A percentile compares a stretch with the other conserved stretches of the same genome.
Evolutionary conservation across 2,113 vertebrate genomes (phyloP).

Genomic region (Aphyosemion australe): DNA sequence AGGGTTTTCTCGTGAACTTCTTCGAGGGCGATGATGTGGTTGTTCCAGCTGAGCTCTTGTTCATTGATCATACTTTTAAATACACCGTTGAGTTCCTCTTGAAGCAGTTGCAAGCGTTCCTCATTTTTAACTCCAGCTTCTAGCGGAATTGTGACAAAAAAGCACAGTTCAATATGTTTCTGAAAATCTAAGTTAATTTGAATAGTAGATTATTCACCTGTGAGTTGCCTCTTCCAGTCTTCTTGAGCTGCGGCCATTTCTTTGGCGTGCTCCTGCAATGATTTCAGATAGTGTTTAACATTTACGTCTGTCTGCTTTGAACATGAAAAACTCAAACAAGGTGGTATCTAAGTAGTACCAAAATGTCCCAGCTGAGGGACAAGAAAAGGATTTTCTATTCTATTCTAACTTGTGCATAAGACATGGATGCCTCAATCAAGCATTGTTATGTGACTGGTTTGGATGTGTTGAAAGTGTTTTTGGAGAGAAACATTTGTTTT

Average conservation of each 20-base stretch:
- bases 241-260: constrained; percentile 77
- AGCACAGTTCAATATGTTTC: neutral
- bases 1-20: constrained; percentile 82
- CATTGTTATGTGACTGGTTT: neutral
- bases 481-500: neutral
- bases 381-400: no score
- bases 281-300: neutral
- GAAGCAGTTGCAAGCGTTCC: constrained; percentile 80
- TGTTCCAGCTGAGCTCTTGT: constrained; percentile 85
- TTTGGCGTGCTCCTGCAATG: constrained; percentile 85
- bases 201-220: constrained; percentile 77
- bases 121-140: constrained; percentile 84
- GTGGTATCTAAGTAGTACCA: no score
- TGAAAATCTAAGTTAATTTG: neutral
- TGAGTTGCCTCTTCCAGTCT: constrained; percentile 81
- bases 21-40: constrained; percentile 80
- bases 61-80: constrained; percentile 76
- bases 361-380: no score
- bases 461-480: neutral
- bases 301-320: no score
- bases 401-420: no score
- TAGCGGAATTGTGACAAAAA: constrained; percentile 52
- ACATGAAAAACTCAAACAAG: no score
- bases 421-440: no score
- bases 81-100: constrained; percentile 81